Evolutionary conservation across 2,888 invertebrate species (phyloP), one percentile per base, ranked within the genome.

Genomic region (Tetranychus truncatus): DNA sequence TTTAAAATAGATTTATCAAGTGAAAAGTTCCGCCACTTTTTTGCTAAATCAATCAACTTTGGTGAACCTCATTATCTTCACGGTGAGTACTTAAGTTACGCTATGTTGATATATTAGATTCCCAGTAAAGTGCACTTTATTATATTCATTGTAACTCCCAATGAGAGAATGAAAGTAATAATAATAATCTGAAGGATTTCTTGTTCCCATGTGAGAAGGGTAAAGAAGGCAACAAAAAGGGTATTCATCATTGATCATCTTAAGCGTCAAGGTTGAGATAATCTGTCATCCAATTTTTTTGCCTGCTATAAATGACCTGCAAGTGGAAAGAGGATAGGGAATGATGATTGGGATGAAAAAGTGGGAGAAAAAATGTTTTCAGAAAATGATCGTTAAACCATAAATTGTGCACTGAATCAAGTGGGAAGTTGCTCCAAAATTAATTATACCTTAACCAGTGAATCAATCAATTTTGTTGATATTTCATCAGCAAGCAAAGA

Each of bases 181-280:
- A 15, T 34, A 34, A 34, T 34, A 34, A 34, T 55, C 9, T 55
- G 55, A 55, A 55, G 55, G 55, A 55, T 15, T 15, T 5, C 55
- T 15, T 55, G 9, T 55, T 55, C 55, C 55, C 55, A 55, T 55
- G 7, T 15, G 55, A 55, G 15, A 15, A 55, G 55, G 55, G 55
- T 55, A 15, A 15, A 55, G 15, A 55, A 15, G 55, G 15, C 15
- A 55, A 55, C 11, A 15, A 55, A 55, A 55, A 55, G 55, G 55
- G 55, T 55, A 55, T 55, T 55, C 55, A 55, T 55, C 55, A 55
- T 55, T 55, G 55, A 55, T 55, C 55, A 55, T 55, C 55, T 55
- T 55, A 55, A 55, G 55, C 55, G 55, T 55, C 55, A 55, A 55
- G 55, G 55, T 55, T 55, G 55, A 55, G 55, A 55, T 55, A 55